These are phyloP conservation scores for Hafferia zeledoni DNA, from an alignment of 2,797 vertebrate genomes.

Conservation along the genomic window DNA sequence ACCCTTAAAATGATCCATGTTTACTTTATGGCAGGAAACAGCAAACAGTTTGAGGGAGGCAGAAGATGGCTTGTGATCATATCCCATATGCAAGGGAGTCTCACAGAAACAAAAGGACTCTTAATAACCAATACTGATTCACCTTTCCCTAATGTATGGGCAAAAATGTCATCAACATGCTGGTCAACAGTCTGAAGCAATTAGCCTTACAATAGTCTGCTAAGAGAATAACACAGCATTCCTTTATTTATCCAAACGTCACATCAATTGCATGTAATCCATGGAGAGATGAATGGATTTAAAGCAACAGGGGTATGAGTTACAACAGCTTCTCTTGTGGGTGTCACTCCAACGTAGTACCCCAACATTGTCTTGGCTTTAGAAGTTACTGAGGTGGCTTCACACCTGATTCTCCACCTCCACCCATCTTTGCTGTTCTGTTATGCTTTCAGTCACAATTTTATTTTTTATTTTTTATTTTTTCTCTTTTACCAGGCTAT, in stretches of 20 bases:
- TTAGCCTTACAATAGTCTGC: neutral
- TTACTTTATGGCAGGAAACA: neutral
- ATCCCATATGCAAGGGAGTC: neutral
- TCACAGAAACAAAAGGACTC: neutral
- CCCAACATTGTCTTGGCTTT: neutral
- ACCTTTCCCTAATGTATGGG: neutral
- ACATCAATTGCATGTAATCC: neutral
- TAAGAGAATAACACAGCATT: neutral
- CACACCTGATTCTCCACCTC: neutral
- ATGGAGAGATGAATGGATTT: neutral
- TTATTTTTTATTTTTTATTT: neutral
- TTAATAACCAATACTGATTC: slow-evolving; percentile 51
- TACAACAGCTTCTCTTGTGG: neutral
- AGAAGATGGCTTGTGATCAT: neutral
- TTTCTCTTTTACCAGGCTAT: neutral
- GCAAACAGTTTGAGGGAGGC: neutral
- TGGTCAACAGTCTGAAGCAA: slow-evolving; percentile 12
- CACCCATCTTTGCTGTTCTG: neutral
- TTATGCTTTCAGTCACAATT: neutral
- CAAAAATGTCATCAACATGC: slow-evolving; percentile 24
- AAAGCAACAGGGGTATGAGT: neutral
- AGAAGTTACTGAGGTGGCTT: neutral
- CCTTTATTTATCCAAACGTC: neutral
- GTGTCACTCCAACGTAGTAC: fast-evolving
- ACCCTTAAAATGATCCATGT: neutral